Base-by-base conservation (phyloP, 2,888 invertebrate species). In the Argyresthia goedartella region DNA sequence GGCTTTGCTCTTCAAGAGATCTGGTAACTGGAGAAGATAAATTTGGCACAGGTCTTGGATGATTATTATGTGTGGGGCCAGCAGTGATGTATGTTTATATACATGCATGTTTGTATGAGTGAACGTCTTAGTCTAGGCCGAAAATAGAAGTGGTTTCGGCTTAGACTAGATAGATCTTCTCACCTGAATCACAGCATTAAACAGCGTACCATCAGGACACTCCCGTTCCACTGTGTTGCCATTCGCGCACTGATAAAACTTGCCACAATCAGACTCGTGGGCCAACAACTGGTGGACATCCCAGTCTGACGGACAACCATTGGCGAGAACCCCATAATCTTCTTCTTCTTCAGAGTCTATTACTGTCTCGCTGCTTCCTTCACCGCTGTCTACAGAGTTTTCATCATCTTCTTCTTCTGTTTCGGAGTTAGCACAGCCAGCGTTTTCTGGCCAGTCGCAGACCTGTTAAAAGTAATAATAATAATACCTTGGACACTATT, bases 141-240 rank as follows among this genome's bases (percentile, higher is more conserved):
- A n/a, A n/a, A n/a, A n/a, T n/a, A n/a, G n/a, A n/a, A n/a, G n/a
- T n/a, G n/a, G n/a, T n/a, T n/a, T n/a, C n/a, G n/a, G n/a, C n/a
- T n/a, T n/a, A 25, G 25, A 25, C 25, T 25, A n/a, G 25, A 25
- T 25, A 25, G 49, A 52, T 11, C 49, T 14, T 57, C 50, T 60
- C 53, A 78, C 78, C 71, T 74, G 73, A 1, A 65, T 33, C 0
- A 36, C 49, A 8, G 65, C 63, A 51, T 76, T 73, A 63, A 79
- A 78, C 49, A 69, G 62, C 0, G 63, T 58, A 0, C 68, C 73
- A 0, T 59, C 49, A 0, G 61, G 59, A 39, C 79, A 79, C 0
- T 53, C 39, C 7, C 58, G 59, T 43, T 63, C 64, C 0, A 68
- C 60, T 16, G 59, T 59, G 1, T 66, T 54, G 6, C 77, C 79